Base-by-base conservation (phyloP, 2,797 vertebrate species). In the Phataginus tetradactyla region DNA sequence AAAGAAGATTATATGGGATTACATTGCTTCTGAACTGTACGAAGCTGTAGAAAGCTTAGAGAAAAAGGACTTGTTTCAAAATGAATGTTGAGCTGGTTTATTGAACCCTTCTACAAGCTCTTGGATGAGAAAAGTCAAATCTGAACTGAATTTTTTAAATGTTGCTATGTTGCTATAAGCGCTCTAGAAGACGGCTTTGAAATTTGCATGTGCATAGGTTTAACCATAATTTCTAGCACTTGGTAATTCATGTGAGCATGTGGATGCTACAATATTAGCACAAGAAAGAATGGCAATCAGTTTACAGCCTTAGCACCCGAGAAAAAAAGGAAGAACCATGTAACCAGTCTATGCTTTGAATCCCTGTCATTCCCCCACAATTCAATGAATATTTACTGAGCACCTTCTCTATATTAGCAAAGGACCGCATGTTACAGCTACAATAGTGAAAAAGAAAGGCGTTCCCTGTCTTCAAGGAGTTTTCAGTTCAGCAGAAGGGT, bases 1-100 rank as follows among this genome's bases (percentile, higher is more conserved):
- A 96, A 78, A 72, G 49, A 78, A 81, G 83, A 96, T 34, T 79
- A 69, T 63, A 77, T 89, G 63, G 66, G 78, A 96, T 96, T 97
- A 59, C 15, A 87, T 94, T 96, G 94, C 92, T 80, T 97, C 96
- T 93, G 94, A 97, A 96, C 80, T 94, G 10, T 81, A 63, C 37
- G 64, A 94, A 74, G 85, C 92, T 94, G 74, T 97, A 55, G 91
- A 93, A 96, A 86, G 71, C 74, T 90, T 91, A 86, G 59, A 80
- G 27, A 78, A 71, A 85, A 94, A 79, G 59, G 23, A 91, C 34
- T 59, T 29, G 42, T 45, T 92, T 94, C 85, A 95, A 97, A 64
- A 79, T 86, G 95, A 97, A 95, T 86, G 49, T 61, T 92, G 71
- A 91, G 78, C 68, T 94, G 92, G 93, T 80, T 91, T 97, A 92